A percentile compares a stretch with the other conserved stretches of the same genome.
These are phyloP conservation scores for Megalurothrips usitatus DNA, from an alignment of 2,888 invertebrate genomes.

Conservation along the genomic window DNA sequence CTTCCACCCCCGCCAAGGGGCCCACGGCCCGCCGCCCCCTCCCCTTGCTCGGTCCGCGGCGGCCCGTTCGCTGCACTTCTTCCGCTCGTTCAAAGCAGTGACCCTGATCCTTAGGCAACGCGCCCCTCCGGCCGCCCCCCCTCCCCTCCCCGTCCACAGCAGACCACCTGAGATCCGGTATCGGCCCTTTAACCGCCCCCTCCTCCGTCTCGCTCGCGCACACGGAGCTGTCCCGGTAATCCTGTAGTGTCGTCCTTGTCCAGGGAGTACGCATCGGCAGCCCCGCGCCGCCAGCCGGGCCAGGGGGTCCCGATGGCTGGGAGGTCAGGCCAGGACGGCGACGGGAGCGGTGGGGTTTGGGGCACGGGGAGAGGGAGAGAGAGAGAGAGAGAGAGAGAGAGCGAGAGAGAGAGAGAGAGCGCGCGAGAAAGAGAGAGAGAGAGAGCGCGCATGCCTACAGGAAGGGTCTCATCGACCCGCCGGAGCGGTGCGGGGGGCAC, in stretches of 20 bases:
- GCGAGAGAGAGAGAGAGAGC: not conserved
- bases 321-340: constrained; percentile 1
- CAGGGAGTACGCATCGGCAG: not conserved
- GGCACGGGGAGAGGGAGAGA: not conserved
- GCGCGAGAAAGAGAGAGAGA: not conserved
- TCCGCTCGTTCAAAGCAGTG: constrained; percentile 1
- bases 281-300: not conserved
- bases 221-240: too few species aligned
- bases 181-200: not conserved
- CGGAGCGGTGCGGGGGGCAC: not conserved
- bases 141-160: too few species aligned
- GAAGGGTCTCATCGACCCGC: constrained; percentile 23
- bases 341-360: not conserved
- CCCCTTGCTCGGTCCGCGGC: not conserved
- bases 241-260: too few species aligned
- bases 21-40: not conserved
- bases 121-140: not conserved
- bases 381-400: not conserved
- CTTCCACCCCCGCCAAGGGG: not conserved
- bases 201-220: not conserved
- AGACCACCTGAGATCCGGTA: too few species aligned
- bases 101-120: constrained; percentile 5
- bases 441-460: constrained; percentile 14
- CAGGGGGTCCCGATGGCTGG: constrained; percentile 7
- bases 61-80: not conserved